Base-by-base conservation (phyloP, 2,797 vertebrate genomes). In the Phoebastria nigripes region DNA sequence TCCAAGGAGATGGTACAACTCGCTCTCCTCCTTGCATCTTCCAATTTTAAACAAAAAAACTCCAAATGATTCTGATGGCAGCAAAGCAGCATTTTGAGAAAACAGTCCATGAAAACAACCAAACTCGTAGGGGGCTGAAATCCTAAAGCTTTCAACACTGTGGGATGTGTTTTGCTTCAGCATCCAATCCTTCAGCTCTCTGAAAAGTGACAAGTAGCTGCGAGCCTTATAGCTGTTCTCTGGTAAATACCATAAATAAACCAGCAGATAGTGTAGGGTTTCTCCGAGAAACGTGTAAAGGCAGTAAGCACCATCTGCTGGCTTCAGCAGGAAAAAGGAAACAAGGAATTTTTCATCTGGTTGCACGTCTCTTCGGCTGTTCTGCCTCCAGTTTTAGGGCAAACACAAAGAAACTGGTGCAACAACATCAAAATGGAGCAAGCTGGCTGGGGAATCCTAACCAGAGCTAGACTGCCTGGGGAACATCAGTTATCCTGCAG, bases 271-370 rank as follows among this genome's bases (percentile, higher is more conserved):
- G 42, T 2, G 33, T 12, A 46, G 63, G 17, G 11, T 61, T 90
- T 94, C 92, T 92, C 51, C 0, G 18, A 58, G 71, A 67, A 74
- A 67, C 3, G 3, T 62, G 73, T 29, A 55, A 89, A 90, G 69
- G 39, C 74, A 63, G 51, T 41, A 95, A 85, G 94, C 96, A 94
- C 93, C 93, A 95, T 92, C 92, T 96, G 84, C 93, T 95, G 94
- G 96, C 44, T 89, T 82, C 82, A 71, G 77, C 39, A 28, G 17
- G 89, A 61, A 94, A 86, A 58, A 58, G 51, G 42, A 44, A 54
- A 56, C 0, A 6, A n/a, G 56, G 58, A 52, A 21, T 82, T 92
- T 92, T 81, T 74, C 20, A 69, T 26, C 22, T 37, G 17, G 29
- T 58, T 71, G 54, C 35, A 16, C 4, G 10, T 44, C n/a, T 67